These are phyloP conservation scores for Drosophila neonasuta DNA, from an alignment of 2,888 invertebrate species.

Conservation along the genomic window DNA sequence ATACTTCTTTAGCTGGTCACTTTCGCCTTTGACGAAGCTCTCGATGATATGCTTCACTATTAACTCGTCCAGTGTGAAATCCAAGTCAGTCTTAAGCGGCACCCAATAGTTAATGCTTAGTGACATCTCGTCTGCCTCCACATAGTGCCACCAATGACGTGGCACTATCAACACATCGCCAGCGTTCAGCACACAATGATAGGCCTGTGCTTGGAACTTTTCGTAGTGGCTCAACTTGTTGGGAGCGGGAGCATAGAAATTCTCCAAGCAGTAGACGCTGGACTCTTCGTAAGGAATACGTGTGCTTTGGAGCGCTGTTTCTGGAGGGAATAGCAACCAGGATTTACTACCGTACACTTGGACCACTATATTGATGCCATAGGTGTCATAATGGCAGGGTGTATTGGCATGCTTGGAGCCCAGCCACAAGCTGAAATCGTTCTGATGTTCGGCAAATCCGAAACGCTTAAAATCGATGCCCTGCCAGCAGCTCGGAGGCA, in stretches of 20 bases:
- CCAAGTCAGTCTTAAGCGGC: slow-evolving; percentile 83
- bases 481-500: slow-evolving; percentile 79
- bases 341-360: slow-evolving; percentile 95
- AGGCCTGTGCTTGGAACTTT: slow-evolving; percentile 60
- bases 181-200: slow-evolving; percentile 87
- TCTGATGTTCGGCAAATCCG: slow-evolving; percentile 87
- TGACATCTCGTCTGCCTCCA: slow-evolving; percentile 90
- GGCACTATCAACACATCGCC: slow-evolving; percentile 96
- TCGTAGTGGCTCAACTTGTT: slow-evolving; percentile 40
- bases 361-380: slow-evolving; percentile 95
- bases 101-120: slow-evolving; percentile 88
- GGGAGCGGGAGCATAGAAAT: slow-evolving; percentile 87
- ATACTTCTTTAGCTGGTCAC: slow-evolving; percentile 82
- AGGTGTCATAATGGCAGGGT: slow-evolving; percentile 96
- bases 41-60: slow-evolving; percentile 87
- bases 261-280: slow-evolving; percentile 93
- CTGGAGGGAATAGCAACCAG: slow-evolving; percentile 95
- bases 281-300: slow-evolving; percentile 98
- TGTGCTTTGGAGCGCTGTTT: slow-evolving; percentile 88
- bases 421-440: slow-evolving; percentile 94
- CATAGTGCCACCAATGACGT: slow-evolving; percentile 98
- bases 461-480: slow-evolving; percentile 86
- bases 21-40: slow-evolving; percentile 84
- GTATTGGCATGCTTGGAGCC: slow-evolving; percentile 94
- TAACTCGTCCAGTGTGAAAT: slow-evolving; percentile 84